Evolutionary conservation across 2,113 vertebrate genomes (phyloP).

Genomic region (Thinocorus orbignyianus): DNA sequence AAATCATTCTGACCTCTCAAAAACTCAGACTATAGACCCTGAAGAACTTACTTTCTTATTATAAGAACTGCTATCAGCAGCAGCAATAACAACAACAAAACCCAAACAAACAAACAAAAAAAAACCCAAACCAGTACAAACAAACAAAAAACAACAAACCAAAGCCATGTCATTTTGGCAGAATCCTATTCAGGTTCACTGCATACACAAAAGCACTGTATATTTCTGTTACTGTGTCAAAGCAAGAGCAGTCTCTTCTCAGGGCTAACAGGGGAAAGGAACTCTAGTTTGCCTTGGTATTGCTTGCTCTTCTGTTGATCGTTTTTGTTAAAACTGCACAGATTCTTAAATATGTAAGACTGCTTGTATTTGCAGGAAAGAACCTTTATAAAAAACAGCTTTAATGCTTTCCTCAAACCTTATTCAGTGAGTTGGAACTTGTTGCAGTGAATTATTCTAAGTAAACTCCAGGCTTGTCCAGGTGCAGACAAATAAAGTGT

Average conservation of each 20-base stretch:
- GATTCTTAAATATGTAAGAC: background rate
- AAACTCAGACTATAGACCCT: background rate
- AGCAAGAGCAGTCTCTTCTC: background rate
- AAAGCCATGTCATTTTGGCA: background rate
- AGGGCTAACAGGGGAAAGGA: background rate
- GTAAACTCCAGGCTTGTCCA: background rate
- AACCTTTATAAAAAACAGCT: background rate
- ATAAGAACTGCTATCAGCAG: background rate
- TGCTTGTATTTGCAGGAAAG: background rate
- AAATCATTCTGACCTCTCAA: background rate
- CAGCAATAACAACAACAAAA: background rate
- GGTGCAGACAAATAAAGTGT: background rate
- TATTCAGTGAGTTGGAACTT: background rate
- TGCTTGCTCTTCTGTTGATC: background rate
- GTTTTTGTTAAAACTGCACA: background rate
- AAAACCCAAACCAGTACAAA: background rate
- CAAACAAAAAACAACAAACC: background rate
- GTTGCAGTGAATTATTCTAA: background rate
- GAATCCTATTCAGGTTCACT: background rate
- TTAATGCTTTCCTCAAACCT: background rate
- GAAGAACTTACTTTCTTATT: background rate
- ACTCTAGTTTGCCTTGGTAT: background rate
- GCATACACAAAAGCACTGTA: background rate
- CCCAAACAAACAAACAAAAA: background rate
- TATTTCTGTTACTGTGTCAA: background rate